phyloP scores from a whole-genome alignment of 1,140 invertebrate species.

The Notospermus geniculatus region DNA sequence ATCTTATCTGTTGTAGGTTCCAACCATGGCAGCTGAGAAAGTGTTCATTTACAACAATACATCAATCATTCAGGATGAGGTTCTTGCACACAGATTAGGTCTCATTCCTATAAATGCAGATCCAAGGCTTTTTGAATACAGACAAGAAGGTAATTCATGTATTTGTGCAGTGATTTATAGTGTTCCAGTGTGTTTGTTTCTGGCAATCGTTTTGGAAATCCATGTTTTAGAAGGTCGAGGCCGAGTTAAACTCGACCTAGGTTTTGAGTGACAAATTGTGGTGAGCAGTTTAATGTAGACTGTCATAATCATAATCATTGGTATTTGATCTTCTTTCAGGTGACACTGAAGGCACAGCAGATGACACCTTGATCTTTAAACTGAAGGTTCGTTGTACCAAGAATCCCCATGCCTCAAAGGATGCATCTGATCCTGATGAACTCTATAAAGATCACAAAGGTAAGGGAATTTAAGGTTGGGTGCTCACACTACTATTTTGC shows the following conservation, averaged over 20 bases:
- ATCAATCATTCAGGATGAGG: slow-evolving; percentile 95
- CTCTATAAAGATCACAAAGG: slow-evolving; percentile 82
- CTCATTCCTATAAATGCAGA: slow-evolving; percentile 93
- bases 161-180: no score
- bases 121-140: slow-evolving; percentile 87
- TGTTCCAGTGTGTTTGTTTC: no score
- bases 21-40: slow-evolving; percentile 98
- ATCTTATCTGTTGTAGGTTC: no score
- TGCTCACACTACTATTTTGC: no score
- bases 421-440: slow-evolving; percentile 76
- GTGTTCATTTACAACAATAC: slow-evolving; percentile 94
- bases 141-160: slow-evolving; percentile 63
- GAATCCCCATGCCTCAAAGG: slow-evolving; percentile 71
- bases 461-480: no score
- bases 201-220: no score
- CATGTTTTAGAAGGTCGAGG: no score
- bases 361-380: slow-evolving; percentile 85
- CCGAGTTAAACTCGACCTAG: no score
- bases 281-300: no score
- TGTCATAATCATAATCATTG: no score
- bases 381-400: slow-evolving; percentile 84
- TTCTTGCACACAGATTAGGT: slow-evolving; percentile 90
- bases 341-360: slow-evolving; percentile 67
- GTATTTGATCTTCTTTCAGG: no score
- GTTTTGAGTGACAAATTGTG: no score